Base-by-base conservation (phyloP, 2,797 vertebrate genomes). In the Coracias cyanogaster region DNA sequence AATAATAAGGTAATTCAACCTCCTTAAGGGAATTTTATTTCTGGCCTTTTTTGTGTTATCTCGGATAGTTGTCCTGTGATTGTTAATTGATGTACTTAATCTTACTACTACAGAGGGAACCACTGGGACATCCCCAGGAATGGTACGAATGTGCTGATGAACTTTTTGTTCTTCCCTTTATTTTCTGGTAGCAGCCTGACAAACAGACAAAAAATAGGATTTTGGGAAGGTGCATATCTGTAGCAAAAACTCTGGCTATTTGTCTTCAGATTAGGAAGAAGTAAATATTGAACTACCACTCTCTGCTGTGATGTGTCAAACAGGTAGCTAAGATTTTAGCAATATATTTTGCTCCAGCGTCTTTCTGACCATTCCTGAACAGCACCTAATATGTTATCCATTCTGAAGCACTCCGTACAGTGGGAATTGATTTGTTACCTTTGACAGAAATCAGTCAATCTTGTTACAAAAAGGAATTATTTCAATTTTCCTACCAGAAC, bases 41-140 rank as follows among this genome's bases (percentile, higher is more conserved):
- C 73, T 78, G 45, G 12, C 12, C 24, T 83, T 93, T 79, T 86
- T 83, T 86, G 21, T 74, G 35, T 62, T 82, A 52, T 43, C 62
- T 80, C 86, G 76, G 84, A 67, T 77, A 73, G 35, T 89, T 9
- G 54, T 90, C 86, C 70, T 92, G 77, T 83, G 82, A 58, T 69
- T 84, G 66, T 90, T 93, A 95, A 93, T 72, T 72, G 58, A 41
- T 55, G 84, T 80, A 41, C 29, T 91, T 89, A 90, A 92, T 90
- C 88, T 91, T 81, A 64, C 61, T 69, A 3, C 65, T 83, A 12
- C 14, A 45, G 12, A 28, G 62, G 26, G 77, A 77, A 37, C 18
- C 43, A 28, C 2, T 18, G 71, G 41, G 67, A 82, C 52, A 28
- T 67, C 14, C 26, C 25, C 0, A 22, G 55, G 64, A 89, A n/a